Base-by-base conservation (phyloP, 2,797 vertebrate species). In the Tarsius wallacei region DNA sequence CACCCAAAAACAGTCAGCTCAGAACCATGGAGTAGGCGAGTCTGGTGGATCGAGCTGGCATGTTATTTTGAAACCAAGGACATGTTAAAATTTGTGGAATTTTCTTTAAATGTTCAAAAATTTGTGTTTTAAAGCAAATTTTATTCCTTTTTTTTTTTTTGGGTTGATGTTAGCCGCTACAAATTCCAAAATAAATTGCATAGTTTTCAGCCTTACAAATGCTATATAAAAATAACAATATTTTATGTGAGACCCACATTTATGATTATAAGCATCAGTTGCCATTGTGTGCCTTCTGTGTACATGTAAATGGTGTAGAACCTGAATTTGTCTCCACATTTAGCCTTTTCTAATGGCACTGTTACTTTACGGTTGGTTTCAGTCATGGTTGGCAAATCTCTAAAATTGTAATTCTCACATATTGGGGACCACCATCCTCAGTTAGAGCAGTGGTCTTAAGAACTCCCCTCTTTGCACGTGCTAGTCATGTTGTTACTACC, bases 401-500 rank as follows among this genome's bases (percentile, higher is more conserved):
- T 12, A 22, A 51, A 63, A 47, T n/a, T 57, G 0, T 14, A 17
- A 16, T 81, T 57, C 10, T 70, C 63, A 61, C 42, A 51, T 31
- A 17, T 33, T 61, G 21, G 78, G 36, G 10, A 26, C 24, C 2
- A 17, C 57, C 57, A 64, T 77, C 17, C 24, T 51, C 47, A 36
- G 47, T 28, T 26, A 28, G 73, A 26, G 3, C 26, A 51, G 73
- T 42, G 42, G 42, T 42, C 42, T 42, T 42, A 42, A 42, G 42
- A 6, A 42, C 42, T 42, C 42, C 42, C 31, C 63, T 59, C 22
- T 31, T 1, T 33, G 28, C 6, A 10, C 59, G 21, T 14, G 31
- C 31, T 26, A 9, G 0, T n/a, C 28, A 16, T 33, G n/a, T 12
- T 28, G n/a, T 21, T 2, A 3, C 4, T 11, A 1, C 4, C 59